Conservation (phyloP, 2,888 invertebrate species). For the Erebia aethiops region DNA sequence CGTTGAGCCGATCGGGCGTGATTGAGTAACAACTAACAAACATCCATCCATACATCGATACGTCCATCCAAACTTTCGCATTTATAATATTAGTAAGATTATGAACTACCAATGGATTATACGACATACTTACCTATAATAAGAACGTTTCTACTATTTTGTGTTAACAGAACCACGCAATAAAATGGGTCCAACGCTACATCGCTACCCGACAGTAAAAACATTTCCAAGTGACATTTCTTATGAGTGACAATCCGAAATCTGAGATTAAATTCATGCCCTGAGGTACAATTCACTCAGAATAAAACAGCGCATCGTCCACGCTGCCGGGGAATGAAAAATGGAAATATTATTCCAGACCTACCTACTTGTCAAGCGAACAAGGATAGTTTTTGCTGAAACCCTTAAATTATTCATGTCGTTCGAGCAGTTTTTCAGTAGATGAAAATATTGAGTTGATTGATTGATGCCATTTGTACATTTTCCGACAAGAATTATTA, state of each 20-base stretch:
- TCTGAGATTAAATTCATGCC: conserved; percentile 81
- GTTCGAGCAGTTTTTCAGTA: conserved; percentile 36
- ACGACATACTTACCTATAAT: no score
- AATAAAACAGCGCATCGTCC: conserved; percentile 69
- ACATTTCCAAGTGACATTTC: conserved; percentile 63
- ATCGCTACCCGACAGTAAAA: conserved; percentile 22
- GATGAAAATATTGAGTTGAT: neutral
- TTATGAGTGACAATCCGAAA: conserved; percentile 74
- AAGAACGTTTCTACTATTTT: no score
- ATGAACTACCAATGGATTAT: no score
- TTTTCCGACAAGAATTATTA: neutral
- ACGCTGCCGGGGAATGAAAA: conserved; percentile 72
- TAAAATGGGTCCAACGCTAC: neutral
- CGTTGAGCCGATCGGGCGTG: no score
- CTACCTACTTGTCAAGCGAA: conserved; percentile 62
- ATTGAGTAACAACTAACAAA: no score
- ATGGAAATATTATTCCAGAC: conserved; percentile 74
- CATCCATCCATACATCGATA: no score
- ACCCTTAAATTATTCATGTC: conserved; percentile 43
- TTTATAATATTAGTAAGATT: no score
- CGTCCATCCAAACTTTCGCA: no score
- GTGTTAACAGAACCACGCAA: neutral
- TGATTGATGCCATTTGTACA: conserved; percentile 1
- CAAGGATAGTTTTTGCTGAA: conserved; percentile 55
- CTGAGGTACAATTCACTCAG: conserved; percentile 75